Evolutionary conservation across 2,113 vertebrate genomes (phyloP), one percentile per base, ranked within the genome.

Genomic region (Rhombomys opimus): DNA sequence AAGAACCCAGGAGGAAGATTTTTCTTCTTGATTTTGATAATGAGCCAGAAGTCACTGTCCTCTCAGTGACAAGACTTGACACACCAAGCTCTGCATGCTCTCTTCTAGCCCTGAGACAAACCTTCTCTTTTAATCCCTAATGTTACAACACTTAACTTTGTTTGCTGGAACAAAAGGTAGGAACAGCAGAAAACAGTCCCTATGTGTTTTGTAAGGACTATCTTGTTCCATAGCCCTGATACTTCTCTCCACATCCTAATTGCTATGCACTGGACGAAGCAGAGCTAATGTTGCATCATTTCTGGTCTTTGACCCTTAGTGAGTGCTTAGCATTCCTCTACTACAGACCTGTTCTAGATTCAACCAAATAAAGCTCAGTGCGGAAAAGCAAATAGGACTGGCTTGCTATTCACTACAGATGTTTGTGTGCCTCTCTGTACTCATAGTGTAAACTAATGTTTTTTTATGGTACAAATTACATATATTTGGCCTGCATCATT

Each of bases 401-500:
- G 2, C 35, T 61, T 86, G 67, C 38, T 90, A 90, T 13, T 95
- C 78, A 70, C 78, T 81, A 80, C 35, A 80, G 12, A 80, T 22
- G 38, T 92, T 70, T 76, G 18, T 61, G 23, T 41, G 87, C 41
- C 25, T 50, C 38, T 86, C 61, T 67, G 23, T 30, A 75, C 4
- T 90, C 5, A 38, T 7, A 35, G 22, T 68, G 90, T 41, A 95
- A 87, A 32, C 63, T 65, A 87, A 0, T 92, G 75, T 68, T 68
- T 46, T 46, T 72, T 54, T 67, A 95, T n/a, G 65, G 35, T 80
- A 70, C n/a, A 17, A 30, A 84, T 38, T 76, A 46, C 22, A 68
- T 87, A 85, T 67, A 85, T 61, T 88, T 96, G 85, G 41, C 91
- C 86, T 46, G 87, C n/a, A 68, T 90, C 90, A 87, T 91, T 96